phyloP scores from a whole-genome alignment of 2,888 invertebrate genomes.

The Mimumesa dahlbomi region DNA sequence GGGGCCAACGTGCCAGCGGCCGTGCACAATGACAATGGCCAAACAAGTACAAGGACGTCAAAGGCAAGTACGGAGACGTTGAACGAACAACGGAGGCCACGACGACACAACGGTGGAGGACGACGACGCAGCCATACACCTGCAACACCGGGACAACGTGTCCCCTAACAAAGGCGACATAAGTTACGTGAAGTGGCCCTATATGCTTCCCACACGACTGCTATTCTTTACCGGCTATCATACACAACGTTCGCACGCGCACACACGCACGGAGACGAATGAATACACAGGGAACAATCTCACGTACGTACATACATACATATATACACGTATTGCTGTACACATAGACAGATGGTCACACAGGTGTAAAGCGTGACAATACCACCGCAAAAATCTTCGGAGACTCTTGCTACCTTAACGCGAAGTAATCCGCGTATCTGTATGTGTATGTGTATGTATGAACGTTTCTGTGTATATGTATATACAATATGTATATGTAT shows the following conservation, averaged over 20 bases:
- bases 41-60: conserved; percentile 25
- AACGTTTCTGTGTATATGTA: neutral
- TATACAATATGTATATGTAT: conserved; percentile 28
- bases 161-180: conserved; percentile 73
- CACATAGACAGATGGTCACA: neutral
- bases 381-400: neutral
- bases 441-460: conserved; percentile 3
- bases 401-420: neutral
- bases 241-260: conserved; percentile 18
- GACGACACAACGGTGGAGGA: conserved; percentile 17
- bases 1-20: too few species aligned
- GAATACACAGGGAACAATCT: too few species aligned
- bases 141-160: conserved; percentile 43
- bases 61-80: conserved; percentile 10
- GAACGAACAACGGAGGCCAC: conserved; percentile 13
- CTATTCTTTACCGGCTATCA: conserved; percentile 65
- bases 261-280: neutral
- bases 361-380: conserved; percentile 27
- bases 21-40: conserved; percentile 7
- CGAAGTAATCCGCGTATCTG: conserved; percentile 35
- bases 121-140: conserved; percentile 17
- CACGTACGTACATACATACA: neutral
- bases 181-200: conserved; percentile 74
- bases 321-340: neutral
- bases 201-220: conserved; percentile 54